These are phyloP conservation scores for Littorina saxatilis DNA, from an alignment of 1,140 invertebrate species.

Conservation along the genomic window DNA sequence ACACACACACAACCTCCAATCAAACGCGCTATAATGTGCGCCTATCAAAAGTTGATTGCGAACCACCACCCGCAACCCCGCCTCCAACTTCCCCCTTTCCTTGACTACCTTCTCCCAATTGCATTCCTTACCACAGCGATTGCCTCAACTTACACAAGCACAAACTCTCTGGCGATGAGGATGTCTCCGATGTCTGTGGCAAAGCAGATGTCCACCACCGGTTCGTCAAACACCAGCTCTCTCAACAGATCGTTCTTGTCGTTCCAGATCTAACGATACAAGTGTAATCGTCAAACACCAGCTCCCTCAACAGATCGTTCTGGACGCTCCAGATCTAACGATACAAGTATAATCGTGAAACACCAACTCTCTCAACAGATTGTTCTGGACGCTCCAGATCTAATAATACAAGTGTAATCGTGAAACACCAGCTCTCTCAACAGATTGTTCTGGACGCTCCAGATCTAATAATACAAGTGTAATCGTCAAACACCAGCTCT, in stretches of 20 bases:
- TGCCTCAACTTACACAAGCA: neutral
- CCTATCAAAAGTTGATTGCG: too few relatives aligned
- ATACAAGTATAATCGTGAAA: too few relatives aligned
- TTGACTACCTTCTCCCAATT: too few relatives aligned
- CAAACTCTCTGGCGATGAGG: neutral
- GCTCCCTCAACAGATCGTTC: neutral
- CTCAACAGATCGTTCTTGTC: neutral
- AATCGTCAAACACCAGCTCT: too few relatives aligned
- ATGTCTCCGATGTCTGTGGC: neutral
- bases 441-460: neutral
- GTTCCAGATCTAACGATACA: neutral
- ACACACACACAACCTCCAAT: neutral
- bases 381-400: neutral
- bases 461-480: neutral
- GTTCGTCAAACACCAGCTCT: slow-evolving; percentile 14
- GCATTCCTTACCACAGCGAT: too few relatives aligned
- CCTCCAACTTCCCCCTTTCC: too few relatives aligned
- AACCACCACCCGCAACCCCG: too few relatives aligned
- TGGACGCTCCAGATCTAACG: neutral
- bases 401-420: too few relatives aligned
- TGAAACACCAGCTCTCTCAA: slow-evolving; percentile 7
- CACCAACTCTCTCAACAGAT: neutral
- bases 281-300: slow-evolving; percentile 19
- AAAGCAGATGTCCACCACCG: slow-evolving; percentile 19
- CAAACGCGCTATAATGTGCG: neutral